phyloP scores from a whole-genome alignment of 2,113 vertebrate species.

The Barnardius zonarius region DNA sequence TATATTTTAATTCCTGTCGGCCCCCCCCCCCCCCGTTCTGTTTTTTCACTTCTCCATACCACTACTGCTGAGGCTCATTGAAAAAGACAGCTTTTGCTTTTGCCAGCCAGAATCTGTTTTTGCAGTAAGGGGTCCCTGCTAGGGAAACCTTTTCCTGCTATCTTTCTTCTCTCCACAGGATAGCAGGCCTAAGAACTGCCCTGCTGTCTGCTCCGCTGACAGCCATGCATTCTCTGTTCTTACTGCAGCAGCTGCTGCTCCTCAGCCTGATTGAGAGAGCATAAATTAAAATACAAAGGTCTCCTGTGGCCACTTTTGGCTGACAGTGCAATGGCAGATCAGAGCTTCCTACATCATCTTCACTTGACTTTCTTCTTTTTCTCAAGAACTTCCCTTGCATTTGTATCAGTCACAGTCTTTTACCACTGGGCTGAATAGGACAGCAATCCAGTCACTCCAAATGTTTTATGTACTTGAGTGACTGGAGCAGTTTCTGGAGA shows the following conservation, averaged over 20 bases:
- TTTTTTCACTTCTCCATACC: not conserved
- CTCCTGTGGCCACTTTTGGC: slow-evolving; percentile 45
- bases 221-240: not conserved
- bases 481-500: not conserved
- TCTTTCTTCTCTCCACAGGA: not conserved
- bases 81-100: not conserved
- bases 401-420: slow-evolving; percentile 12
- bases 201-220: slow-evolving; percentile 23
- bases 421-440: not conserved
- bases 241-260: slow-evolving; percentile 38
- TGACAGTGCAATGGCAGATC: not conserved
- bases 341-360: slow-evolving; percentile 34
- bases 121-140: slow-evolving; percentile 32
- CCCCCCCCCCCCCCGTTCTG: not conserved
- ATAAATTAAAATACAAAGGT: slow-evolving; percentile 59
- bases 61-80: not conserved
- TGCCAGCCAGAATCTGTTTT: slow-evolving; percentile 21
- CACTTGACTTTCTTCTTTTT: slow-evolving; percentile 21
- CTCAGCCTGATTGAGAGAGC: slow-evolving; percentile 17
- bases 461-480: slow-evolving; percentile 33
- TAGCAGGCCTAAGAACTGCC: not conserved
- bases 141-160: not conserved
- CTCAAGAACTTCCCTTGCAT: not conserved
- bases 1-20: not conserved
- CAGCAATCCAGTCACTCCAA: not conserved